Evolutionary conservation across 1,140 invertebrate species (phyloP), one percentile per base, ranked within the genome.

Genomic region (Araneus ventricosus): DNA sequence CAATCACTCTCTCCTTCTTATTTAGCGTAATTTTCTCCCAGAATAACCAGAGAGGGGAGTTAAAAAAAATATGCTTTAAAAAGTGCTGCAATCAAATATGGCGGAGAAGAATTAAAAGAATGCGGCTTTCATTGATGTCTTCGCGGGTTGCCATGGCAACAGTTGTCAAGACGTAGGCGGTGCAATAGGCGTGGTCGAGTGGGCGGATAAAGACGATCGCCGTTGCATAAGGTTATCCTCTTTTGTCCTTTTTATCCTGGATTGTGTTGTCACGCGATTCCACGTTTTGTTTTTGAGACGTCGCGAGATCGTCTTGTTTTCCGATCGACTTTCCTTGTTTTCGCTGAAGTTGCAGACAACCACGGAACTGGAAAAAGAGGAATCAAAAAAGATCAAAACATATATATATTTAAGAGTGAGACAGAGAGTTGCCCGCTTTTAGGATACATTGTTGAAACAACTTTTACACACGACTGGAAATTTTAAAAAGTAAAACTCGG

Each of bases 121-220:
- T 92, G 82, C 88, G 70, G 88, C 90, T 91, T 84, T 63, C 75
- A 91, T 61, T 75, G 90, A 86, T 92, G 89, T 84, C 89, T 84
- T 80, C 52, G 89, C 79, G n/a, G 52, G 90, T 92, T 92, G 67
- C 90, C 41, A 92, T 92, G 82, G 90, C 90, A 92, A 92, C 90
- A 92, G 90, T 92, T 92, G 90, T 92, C 82, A 92, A 92, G 90
- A 92, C 82, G 82, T 92, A 52, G 90, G 90, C 82, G 90, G 52
- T 61, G 80, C 80, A 75, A 57, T 70, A 30, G 90, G 90, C 79
- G 90, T 92, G 90, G 90, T 86, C 39, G 90, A 92, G 90, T 92
- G 90, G 90, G 90, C 90, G 90, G 90, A 86, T 92, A 92, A 92
- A 92, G 82, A 92, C 90, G 90, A 92, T 92, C 90, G 90, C 90